phyloP scores from a whole-genome alignment of 2,797 vertebrate genomes.

The Myiothlypis coronata region DNA sequence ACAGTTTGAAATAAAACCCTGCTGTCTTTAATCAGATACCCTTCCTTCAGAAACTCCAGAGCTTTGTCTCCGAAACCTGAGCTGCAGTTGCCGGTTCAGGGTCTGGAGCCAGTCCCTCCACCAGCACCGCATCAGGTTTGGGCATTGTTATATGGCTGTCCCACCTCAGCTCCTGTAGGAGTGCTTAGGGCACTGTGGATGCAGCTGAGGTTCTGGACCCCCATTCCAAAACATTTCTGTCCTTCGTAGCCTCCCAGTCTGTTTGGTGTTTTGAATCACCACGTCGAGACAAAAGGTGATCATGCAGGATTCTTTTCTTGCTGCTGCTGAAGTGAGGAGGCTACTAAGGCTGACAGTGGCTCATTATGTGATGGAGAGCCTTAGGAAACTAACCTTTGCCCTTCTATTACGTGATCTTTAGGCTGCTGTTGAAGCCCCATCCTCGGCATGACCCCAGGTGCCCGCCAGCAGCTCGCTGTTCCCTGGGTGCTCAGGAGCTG shows the following conservation, averaged over 20 bases:
- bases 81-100: neutral
- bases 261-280: neutral
- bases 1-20: neutral
- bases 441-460: slow-evolving; percentile 9
- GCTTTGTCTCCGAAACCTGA: neutral
- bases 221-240: neutral
- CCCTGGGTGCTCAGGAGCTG: neutral
- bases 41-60: neutral
- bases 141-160: neutral
- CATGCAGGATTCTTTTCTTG: neutral
- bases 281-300: neutral
- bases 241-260: neutral
- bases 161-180: neutral
- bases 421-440: neutral
- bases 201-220: neutral
- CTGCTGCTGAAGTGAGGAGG: neutral
- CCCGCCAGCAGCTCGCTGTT: neutral
- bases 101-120: neutral
- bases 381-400: slow-evolving; percentile 54
- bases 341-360: neutral
- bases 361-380: slow-evolving; percentile 37
- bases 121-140: neutral
- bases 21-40: neutral
- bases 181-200: neutral
- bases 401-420: neutral